Base-by-base conservation (phyloP, 2,797 vertebrate genomes). In the Lepilemur septentrionalis region DNA sequence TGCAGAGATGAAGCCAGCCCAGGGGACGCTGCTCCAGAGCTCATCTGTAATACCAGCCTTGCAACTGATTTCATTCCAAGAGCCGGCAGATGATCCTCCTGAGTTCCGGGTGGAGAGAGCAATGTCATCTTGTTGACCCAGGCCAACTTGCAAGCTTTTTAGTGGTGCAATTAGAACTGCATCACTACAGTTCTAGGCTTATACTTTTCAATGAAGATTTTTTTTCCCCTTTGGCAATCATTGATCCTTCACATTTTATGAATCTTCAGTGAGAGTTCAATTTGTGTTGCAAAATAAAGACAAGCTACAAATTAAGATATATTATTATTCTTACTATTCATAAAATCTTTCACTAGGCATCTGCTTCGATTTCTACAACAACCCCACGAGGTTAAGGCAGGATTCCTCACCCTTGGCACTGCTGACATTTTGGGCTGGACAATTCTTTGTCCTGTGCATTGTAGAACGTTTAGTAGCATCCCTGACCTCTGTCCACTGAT, bases 231-330 rank as follows among this genome's bases (percentile, higher is more conserved):
- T 73, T 57, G 14, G 41, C 28, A 30, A 28, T 38, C 18, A 20
- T 84, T 93, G 63, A 23, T 67, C 50, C 25, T 72, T 83, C 15
- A 43, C 1, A 43, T 41, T 89, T 89, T 69, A 23, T 59, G 25
- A 57, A 65, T 70, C 35, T 46, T 25, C 75, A 57, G 0, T 87
- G 41, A 93, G 11, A 80, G 9, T 76, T 92, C 61, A 32, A 94
- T 81, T 91, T 88, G 6, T 82, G 10, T 73, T 93, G 23, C 57
- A 82, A 94, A 96, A 79, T 70, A 69, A 79, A 65, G 50, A 48
- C 2, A 67, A 93, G 15, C 57, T 89, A n/a, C 46, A 85, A 72
- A 67, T 80, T 70, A 89, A 90, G 5, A 35, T 17, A 6, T n/a
- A 28, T 50, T 83, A 15, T 23, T 41, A n/a, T 72, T 28, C 57